Percentiles rank a stretch among this genome's conserved stretches.
These are phyloP conservation scores for Limonius californicus DNA, from an alignment of 1,140 invertebrate genomes.

Conservation along the genomic window DNA sequence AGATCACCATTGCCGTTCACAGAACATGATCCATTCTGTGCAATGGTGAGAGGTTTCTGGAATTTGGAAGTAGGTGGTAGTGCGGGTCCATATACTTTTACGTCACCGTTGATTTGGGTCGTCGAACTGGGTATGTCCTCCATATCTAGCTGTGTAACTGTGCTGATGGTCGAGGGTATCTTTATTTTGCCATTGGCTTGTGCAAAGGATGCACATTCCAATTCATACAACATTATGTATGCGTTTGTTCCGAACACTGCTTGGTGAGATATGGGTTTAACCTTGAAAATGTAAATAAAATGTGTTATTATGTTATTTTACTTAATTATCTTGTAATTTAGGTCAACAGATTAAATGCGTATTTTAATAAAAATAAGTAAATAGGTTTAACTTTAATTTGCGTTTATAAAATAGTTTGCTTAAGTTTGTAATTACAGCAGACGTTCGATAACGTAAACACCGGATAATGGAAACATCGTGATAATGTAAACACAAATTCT, in stretches of 20 bases:
- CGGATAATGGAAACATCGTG: too few relatives aligned
- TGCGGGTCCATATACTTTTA: slow-evolving; percentile 43
- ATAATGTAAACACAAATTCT: too few relatives aligned
- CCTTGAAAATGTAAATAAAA: too few relatives aligned
- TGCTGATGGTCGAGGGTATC: neutral
- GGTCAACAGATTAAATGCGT: too few relatives aligned
- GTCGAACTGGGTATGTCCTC: neutral
- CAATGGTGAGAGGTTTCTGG: neutral
- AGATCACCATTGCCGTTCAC: neutral
- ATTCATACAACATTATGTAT: slow-evolving; percentile 88
- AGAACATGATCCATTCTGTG: neutral
- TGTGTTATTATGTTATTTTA: too few relatives aligned
- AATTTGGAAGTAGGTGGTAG: slow-evolving; percentile 30
- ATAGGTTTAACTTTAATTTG: too few relatives aligned
- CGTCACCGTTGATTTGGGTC: slow-evolving; percentile 27
- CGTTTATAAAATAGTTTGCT: too few relatives aligned
- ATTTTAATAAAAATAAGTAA: too few relatives aligned
- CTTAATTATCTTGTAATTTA: too few relatives aligned
- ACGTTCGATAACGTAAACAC: too few relatives aligned
- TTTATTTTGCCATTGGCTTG: neutral
- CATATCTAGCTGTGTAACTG: neutral
- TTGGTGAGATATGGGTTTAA: slow-evolving; percentile 67
- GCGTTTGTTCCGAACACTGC: slow-evolving; percentile 77
- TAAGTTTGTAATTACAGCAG: too few relatives aligned
- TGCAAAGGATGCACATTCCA: slow-evolving; percentile 51